Conservation (phyloP, 2,113 vertebrate genomes). For the Ascaphus truei region DNA sequence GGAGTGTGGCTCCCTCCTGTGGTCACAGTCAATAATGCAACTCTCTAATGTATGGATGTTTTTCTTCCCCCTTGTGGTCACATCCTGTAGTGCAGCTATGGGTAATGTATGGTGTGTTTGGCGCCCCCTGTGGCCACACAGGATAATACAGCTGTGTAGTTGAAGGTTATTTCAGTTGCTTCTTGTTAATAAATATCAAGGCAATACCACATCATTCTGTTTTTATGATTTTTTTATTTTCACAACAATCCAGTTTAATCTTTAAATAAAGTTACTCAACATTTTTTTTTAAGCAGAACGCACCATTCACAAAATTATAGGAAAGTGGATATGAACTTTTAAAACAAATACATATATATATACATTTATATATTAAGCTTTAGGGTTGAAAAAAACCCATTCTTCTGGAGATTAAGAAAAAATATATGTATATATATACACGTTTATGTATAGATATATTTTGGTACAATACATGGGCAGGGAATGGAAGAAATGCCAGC, state of each 20-base stretch:
- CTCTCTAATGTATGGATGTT: too few relatives aligned
- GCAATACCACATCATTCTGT: too few relatives aligned
- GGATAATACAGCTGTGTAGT: not conserved
- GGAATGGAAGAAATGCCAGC: not conserved
- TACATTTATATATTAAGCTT: constrained; percentile 27
- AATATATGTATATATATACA: not conserved
- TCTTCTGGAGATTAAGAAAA: not conserved
- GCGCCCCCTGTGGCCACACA: not conserved
- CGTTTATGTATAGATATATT: not conserved
- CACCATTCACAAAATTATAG: not conserved
- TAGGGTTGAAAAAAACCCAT: not conserved
- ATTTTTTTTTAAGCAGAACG: constrained; percentile 4
- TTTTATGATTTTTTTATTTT: constrained; percentile 23
- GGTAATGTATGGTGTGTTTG: too few relatives aligned
- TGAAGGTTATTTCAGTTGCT: not conserved
- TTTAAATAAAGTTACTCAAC: constrained; percentile 11
- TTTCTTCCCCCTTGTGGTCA: too few relatives aligned
- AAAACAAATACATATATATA: constrained; percentile 29
- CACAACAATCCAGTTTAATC: not conserved
- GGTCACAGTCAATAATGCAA: too few relatives aligned
- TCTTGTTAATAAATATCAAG: too few relatives aligned
- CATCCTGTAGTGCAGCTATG: too few relatives aligned
- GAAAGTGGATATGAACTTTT: constrained; percentile 2
- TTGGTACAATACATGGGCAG: not conserved
- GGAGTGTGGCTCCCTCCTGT: too few relatives aligned